phyloP scores from a whole-genome alignment of 1,140 invertebrate genomes.

The Drosophila erecta region DNA sequence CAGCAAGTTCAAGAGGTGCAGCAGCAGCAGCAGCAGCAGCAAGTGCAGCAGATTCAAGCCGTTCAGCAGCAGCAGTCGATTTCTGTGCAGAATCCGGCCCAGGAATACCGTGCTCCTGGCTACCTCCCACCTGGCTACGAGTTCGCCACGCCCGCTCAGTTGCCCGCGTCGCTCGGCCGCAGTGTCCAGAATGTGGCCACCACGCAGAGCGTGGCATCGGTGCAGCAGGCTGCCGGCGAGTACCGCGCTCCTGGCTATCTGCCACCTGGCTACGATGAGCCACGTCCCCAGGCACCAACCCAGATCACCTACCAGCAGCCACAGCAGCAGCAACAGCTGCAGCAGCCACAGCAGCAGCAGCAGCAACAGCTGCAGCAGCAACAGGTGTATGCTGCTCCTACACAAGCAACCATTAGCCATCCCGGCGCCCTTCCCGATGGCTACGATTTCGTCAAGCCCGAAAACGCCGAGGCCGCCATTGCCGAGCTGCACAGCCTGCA shows the following conservation, averaged over 20 bases:
- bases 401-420: conserved; percentile 28
- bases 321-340: conserved; percentile 22
- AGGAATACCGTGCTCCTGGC: conserved; percentile 40
- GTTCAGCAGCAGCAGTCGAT: conserved; percentile 19
- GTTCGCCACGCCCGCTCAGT: conserved; percentile 51
- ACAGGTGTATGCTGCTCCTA: conserved; percentile 18
- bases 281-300: conserved; percentile 19
- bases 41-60: conserved; percentile 8
- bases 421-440: conserved; percentile 64
- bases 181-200: conserved; percentile 23
- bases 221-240: conserved; percentile 24
- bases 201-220: conserved; percentile 1
- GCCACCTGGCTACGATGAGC: conserved; percentile 64
- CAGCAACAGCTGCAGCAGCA: conserved; percentile 36
- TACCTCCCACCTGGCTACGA: conserved; percentile 65
- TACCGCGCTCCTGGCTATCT: conserved; percentile 64
- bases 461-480: conserved; percentile 73
- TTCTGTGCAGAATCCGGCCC: background rate
- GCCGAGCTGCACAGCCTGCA: conserved; percentile 75
- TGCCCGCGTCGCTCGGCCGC: conserved; percentile 37
- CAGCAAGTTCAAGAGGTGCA: conserved; percentile 19
- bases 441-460: conserved; percentile 72
- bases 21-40: conserved; percentile 26
- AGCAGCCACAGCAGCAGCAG: background rate
- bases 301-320: conserved; percentile 26